Conservation (phyloP, 2,888 invertebrate species). For the Bembecia ichneumoniformis region DNA sequence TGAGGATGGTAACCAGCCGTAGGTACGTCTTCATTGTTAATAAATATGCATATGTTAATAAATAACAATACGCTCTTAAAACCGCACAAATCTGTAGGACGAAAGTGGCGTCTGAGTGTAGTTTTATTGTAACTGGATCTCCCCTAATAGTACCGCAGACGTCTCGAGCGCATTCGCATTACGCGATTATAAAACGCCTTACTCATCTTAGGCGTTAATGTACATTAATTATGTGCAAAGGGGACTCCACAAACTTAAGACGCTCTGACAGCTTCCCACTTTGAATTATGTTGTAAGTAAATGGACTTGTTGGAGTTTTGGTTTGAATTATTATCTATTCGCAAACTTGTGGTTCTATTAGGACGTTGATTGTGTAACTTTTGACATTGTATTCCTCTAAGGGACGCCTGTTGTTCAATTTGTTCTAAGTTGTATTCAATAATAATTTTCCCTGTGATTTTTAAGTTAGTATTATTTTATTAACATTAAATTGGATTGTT, state of each 20-base stretch:
- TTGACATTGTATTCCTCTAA: neutral
- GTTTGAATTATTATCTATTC: conserved; percentile 16
- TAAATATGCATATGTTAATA: too few relatives aligned
- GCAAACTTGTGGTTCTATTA: neutral
- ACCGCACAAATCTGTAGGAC: conserved; percentile 15
- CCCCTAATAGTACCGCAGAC: conserved; percentile 38
- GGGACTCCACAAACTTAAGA: conserved; percentile 26
- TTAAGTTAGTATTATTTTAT: too few relatives aligned
- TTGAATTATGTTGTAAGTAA: conserved; percentile 40
- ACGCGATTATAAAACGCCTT: conserved; percentile 47
- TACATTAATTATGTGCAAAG: conserved; percentile 48
- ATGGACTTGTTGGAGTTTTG: conserved; percentile 21
- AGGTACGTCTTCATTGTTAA: too few relatives aligned
- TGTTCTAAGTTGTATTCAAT: too few relatives aligned
- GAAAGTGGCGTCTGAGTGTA: conserved; percentile 21
- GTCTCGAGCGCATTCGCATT: conserved; percentile 26
- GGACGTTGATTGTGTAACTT: neutral
- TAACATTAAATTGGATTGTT: too few relatives aligned
- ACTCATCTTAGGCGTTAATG: conserved; percentile 54
- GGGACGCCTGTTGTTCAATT: too few relatives aligned
- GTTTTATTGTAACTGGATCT: conserved; percentile 30
- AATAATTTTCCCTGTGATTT: too few relatives aligned
- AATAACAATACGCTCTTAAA: too few relatives aligned
- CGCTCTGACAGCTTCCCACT: conserved; percentile 46
- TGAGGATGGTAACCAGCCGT: too few relatives aligned